A percentile compares a stretch with the other conserved stretches of the same genome.
Conservation (phyloP, 2,797 vertebrate species). For the Rhabdophis nuchalis region DNA sequence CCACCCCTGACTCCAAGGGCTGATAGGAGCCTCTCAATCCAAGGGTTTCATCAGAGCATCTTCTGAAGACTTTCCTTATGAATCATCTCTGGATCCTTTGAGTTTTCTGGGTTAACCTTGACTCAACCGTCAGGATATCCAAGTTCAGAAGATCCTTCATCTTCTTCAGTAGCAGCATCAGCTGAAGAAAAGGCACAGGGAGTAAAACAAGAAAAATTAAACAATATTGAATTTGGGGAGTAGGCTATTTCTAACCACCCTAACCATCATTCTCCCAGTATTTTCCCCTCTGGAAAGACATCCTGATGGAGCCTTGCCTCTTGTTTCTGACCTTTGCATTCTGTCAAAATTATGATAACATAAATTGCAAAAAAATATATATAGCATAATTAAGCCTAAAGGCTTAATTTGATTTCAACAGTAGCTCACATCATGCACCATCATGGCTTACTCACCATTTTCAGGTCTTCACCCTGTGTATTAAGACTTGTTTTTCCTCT, state of each 20-base stretch:
- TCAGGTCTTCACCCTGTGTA: neutral
- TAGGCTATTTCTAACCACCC: neutral
- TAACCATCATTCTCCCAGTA: neutral
- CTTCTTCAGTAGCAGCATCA: neutral
- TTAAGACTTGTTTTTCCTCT: conserved; percentile 2
- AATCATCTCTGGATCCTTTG: neutral
- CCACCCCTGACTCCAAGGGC: neutral
- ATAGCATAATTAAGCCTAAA: neutral
- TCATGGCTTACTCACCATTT: conserved; percentile 8
- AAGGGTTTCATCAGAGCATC: neutral
- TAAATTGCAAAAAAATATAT: neutral
- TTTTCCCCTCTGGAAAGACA: neutral
- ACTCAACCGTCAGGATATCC: neutral
- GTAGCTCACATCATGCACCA: conserved; percentile 4
- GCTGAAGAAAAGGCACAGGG: neutral
- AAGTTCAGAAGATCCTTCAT: neutral
- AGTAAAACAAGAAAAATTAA: neutral
- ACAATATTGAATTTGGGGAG: neutral
- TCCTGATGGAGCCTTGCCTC: no score
- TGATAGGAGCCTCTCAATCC: neutral
- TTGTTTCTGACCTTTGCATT: neutral
- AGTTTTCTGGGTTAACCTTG: neutral
- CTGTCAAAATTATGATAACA: no score
- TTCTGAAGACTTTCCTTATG: neutral
- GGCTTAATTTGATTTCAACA: conserved; percentile 1